phyloP scores from a whole-genome alignment of 2,888 invertebrate genomes.

The Hoplodrina blanda region DNA sequence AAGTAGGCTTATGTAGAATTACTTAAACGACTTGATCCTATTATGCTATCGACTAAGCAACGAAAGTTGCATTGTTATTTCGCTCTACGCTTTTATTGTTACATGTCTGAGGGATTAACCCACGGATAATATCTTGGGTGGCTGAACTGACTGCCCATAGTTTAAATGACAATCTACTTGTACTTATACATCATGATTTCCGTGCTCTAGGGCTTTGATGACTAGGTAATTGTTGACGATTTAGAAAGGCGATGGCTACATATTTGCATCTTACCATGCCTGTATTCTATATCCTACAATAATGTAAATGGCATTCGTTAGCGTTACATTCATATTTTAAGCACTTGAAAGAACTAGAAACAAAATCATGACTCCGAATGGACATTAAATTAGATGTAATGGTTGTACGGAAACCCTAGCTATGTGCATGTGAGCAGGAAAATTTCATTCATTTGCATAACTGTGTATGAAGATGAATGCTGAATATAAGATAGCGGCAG shows the following conservation, averaged over 20 bases:
- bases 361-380: background rate
- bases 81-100: background rate
- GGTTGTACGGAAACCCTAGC: background rate
- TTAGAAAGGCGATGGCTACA: background rate
- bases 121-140: background rate
- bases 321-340: background rate
- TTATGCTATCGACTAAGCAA: background rate
- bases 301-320: background rate
- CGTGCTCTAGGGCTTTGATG: background rate
- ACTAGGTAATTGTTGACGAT: background rate
- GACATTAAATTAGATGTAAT: background rate
- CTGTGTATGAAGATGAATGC: background rate
- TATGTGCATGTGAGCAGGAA: too few species aligned
- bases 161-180: conserved; percentile 4
- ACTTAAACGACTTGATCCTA: background rate
- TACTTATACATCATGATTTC: conserved; percentile 10
- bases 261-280: background rate
- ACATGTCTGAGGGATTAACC: background rate
- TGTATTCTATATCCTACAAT: background rate
- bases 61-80: background rate
- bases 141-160: background rate
- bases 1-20: too few species aligned
- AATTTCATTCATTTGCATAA: background rate
- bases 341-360: background rate
- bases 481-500: background rate